These are phyloP conservation scores for Indicator maculatus DNA, from an alignment of 2,113 vertebrate species.

Conservation along the genomic window DNA sequence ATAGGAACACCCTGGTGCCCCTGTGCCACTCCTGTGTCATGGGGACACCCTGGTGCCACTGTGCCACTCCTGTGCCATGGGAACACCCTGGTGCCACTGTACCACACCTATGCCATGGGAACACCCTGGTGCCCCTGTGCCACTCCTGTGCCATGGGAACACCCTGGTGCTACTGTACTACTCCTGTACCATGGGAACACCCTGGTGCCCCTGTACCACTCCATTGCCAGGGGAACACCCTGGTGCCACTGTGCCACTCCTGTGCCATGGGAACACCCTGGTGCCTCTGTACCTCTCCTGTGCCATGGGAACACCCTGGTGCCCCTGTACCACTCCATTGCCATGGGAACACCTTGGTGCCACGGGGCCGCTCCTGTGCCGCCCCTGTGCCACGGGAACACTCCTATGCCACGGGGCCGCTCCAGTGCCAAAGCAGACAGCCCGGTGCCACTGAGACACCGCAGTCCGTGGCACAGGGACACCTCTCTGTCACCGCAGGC, in stretches of 20 bases:
- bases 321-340: not conserved
- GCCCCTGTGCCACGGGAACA: not conserved
- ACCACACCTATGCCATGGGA: not conserved
- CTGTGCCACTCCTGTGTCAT: not conserved
- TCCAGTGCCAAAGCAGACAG: too few species aligned
- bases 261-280: not conserved
- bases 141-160: not conserved
- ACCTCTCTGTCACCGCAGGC: constrained; percentile 65
- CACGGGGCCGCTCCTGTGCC: not conserved
- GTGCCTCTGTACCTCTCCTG: not conserved
- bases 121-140: not conserved
- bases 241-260: not conserved
- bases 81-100: not conserved
- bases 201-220: not conserved
- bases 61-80: not conserved
- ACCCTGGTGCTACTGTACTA: too few species aligned
- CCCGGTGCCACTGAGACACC: not conserved
- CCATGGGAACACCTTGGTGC: not conserved
- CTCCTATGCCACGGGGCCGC: too few species aligned
- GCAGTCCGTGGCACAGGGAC: not conserved
- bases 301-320: not conserved
- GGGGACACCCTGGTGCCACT: not conserved
- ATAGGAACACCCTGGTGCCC: too few species aligned
- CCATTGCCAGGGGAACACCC: not conserved
- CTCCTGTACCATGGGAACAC: not conserved